Evolutionary conservation across 2,888 invertebrate genomes (phyloP).

Genomic region (Stictocephala bisonia): DNA sequence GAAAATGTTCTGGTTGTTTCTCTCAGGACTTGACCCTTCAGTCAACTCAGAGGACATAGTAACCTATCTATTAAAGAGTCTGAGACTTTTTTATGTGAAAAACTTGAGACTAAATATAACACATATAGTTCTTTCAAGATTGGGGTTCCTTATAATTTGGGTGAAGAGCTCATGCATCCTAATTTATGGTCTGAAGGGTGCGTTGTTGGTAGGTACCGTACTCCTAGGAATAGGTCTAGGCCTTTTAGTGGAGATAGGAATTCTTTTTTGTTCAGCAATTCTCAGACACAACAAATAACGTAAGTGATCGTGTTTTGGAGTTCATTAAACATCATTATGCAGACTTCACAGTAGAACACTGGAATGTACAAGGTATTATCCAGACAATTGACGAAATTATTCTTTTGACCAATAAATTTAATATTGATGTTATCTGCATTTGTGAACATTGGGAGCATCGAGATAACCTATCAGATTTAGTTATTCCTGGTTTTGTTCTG

Average conservation of each 20-base stretch:
- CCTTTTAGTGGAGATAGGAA: not conserved
- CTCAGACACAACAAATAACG: not conserved
- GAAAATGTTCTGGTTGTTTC: not conserved
- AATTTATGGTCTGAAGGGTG: not conserved
- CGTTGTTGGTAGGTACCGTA: not conserved
- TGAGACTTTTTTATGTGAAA: not conserved
- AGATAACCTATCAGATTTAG: not conserved
- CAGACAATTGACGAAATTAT: not conserved
- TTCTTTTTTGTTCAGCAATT: not conserved
- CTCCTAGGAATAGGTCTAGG: not conserved
- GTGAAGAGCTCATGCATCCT: not conserved
- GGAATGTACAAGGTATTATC: not conserved
- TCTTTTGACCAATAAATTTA: not conserved
- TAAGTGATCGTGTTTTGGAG: not conserved
- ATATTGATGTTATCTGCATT: not conserved
- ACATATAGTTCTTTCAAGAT: constrained; percentile 4
- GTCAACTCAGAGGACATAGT: not conserved
- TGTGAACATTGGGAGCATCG: not conserved
- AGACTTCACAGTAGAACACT: not conserved
- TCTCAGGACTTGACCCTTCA: not conserved
- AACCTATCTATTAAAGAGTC: not conserved
- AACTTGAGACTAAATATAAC: not conserved
- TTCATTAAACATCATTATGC: not conserved
- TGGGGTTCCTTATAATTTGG: not conserved
- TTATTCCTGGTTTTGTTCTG: not conserved